Conservation (phyloP, 2,888 invertebrate species). For the Clivina fossor region DNA sequence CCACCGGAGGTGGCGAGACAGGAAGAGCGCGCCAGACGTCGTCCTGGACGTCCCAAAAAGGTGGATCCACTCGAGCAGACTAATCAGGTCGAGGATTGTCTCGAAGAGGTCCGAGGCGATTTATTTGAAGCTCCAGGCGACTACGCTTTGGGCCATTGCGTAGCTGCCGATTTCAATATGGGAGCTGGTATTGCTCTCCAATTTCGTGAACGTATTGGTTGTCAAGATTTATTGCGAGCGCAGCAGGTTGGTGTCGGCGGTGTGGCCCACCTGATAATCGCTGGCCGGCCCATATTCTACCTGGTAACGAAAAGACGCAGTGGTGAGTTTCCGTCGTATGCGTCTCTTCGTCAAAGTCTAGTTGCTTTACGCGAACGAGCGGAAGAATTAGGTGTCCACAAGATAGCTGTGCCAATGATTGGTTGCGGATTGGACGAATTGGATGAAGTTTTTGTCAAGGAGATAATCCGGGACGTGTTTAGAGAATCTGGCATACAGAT, state of each 20-base stretch:
- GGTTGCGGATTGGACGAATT: constrained; percentile 63
- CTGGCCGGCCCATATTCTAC: constrained; percentile 3
- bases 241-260: constrained; percentile 4
- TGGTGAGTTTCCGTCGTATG: background rate
- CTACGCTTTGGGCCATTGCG: constrained; percentile 17
- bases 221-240: background rate
- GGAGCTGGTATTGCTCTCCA: constrained; percentile 8
- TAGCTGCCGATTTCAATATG: constrained; percentile 16
- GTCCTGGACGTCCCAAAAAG: background rate
- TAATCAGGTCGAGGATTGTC: background rate
- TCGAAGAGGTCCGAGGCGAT: background rate
- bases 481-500: constrained; percentile 50
- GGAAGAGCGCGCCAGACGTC: background rate
- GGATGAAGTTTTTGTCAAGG: constrained; percentile 57
- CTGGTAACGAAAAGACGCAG: background rate
- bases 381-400: constrained; percentile 50
- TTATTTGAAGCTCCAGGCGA: background rate
- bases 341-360: background rate
- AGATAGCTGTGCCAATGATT: constrained; percentile 60
- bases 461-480: constrained; percentile 53
- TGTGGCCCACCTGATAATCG: constrained; percentile 3
- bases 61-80: background rate
- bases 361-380: constrained; percentile 48
- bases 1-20: background rate
- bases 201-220: constrained; percentile 3